Percentiles rank a stretch among this genome's conserved stretches.
Conservation (phyloP, 2,888 invertebrate genomes). For the Ceriagrion tenellum region DNA sequence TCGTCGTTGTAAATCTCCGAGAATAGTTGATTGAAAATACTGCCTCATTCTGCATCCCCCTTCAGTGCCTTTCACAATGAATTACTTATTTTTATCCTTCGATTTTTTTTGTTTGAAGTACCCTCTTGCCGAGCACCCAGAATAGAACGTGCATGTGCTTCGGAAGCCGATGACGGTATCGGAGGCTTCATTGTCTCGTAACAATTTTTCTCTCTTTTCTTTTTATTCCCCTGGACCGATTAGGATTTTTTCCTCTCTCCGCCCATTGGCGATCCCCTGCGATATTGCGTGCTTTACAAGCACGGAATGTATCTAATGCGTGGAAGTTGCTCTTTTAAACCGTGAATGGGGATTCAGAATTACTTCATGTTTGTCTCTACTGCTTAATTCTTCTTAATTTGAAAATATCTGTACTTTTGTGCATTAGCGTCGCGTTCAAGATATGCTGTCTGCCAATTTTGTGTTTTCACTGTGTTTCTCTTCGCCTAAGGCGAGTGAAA, state of each 20-base stretch:
- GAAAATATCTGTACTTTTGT: no score
- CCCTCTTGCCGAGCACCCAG: neutral
- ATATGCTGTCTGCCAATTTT: no score
- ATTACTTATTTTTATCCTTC: neutral
- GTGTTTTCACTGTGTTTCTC: no score
- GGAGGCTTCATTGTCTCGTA: neutral
- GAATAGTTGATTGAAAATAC: neutral
- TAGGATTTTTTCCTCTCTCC: neutral
- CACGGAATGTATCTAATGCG: neutral
- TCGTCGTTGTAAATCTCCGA: no score
- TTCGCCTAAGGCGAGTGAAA: no score
- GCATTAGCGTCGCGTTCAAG: no score
- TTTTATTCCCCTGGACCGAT: neutral
- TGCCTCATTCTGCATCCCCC: neutral
- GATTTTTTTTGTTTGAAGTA: neutral
- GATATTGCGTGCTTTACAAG: neutral
- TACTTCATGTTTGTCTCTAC: neutral
- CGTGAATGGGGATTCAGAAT: neutral
- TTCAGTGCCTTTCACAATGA: neutral
- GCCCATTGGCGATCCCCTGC: neutral
- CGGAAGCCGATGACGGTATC: neutral
- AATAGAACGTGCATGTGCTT: neutral
- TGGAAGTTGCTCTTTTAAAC: neutral
- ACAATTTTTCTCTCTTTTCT: neutral
- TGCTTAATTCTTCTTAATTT: no score